A percentile compares a stretch with the other conserved stretches of the same genome.
phyloP scores from a whole-genome alignment of 2,888 invertebrate species.

The Calephelis perditalis region DNA sequence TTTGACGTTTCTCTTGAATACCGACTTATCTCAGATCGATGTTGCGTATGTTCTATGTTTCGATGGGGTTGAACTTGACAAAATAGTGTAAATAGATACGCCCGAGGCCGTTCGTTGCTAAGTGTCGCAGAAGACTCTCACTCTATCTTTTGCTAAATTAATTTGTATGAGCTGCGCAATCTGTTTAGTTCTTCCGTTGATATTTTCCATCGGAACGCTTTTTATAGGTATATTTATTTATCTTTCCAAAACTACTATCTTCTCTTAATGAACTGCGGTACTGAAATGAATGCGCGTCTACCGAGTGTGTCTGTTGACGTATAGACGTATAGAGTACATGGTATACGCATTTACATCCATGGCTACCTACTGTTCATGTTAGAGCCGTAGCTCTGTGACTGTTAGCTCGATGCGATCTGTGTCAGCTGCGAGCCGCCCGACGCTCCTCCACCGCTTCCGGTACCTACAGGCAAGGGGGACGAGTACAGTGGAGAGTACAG shows the following conservation, averaged over 20 bases:
- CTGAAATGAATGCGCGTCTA: conserved; percentile 73
- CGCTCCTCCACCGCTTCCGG: conserved; percentile 49
- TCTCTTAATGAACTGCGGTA: conserved; percentile 70
- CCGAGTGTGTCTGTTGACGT: conserved; percentile 68
- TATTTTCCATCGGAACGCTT: conserved; percentile 69
- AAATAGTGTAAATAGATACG: conserved; percentile 75
- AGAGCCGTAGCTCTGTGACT: conserved; percentile 66
- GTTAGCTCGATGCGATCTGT: conserved; percentile 69
- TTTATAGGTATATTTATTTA: conserved; percentile 77
- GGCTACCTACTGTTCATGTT: conserved; percentile 74
- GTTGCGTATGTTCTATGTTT: conserved; percentile 78
- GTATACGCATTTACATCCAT: conserved; percentile 73
- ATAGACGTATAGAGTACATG: conserved; percentile 69
- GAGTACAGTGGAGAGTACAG: too few relatives aligned
- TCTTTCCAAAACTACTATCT: conserved; percentile 74
- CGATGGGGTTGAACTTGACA: conserved; percentile 73
- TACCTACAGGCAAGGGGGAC: too few relatives aligned
- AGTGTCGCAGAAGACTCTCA: conserved; percentile 76
- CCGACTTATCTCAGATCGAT: conserved; percentile 75
- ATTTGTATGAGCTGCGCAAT: conserved; percentile 78
- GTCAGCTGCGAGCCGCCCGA: conserved; percentile 46
- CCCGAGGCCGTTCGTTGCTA: conserved; percentile 78
- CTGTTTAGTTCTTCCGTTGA: conserved; percentile 76
- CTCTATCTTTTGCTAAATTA: conserved; percentile 77
- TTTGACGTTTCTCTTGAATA: conserved; percentile 78